These are phyloP conservation scores for Epinephelus coioides DNA, from an alignment of 2,797 vertebrate species.

Conservation along the genomic window DNA sequence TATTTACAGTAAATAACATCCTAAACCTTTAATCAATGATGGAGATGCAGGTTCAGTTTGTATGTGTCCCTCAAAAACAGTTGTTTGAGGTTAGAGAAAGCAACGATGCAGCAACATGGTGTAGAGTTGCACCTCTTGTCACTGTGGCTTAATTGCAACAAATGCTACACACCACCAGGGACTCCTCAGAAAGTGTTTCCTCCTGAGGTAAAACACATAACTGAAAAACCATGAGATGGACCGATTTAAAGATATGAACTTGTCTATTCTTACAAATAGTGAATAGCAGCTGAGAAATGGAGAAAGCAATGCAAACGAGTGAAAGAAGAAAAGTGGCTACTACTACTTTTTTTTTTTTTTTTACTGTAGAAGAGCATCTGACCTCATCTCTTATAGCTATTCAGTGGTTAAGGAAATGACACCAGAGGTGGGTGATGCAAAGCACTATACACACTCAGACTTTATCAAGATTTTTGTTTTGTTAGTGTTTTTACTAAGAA, in stretches of 20 bases:
- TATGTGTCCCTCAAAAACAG: background rate
- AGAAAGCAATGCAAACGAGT: background rate
- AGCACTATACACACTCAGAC: background rate
- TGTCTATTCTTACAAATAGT: background rate
- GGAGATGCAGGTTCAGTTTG: background rate
- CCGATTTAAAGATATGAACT: slow-evolving; percentile 9
- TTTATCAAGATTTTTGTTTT: background rate
- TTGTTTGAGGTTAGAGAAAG: background rate
- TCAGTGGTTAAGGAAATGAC: background rate
- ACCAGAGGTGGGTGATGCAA: background rate
- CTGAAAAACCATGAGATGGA: slow-evolving; percentile 2
- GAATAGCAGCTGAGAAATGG: slow-evolving; percentile 1
- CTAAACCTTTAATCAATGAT: background rate
- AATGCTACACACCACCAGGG: background rate
- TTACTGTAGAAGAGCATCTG: background rate
- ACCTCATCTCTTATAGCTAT: background rate
- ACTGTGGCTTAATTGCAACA: background rate
- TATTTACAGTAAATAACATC: background rate
- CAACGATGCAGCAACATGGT: background rate
- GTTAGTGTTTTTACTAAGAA: background rate
- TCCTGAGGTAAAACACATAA: slow-evolving; percentile 4
- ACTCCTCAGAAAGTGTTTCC: background rate
- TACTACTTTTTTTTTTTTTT: background rate
- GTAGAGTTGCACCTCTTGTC: background rate
- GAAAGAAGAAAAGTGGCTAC: background rate